Evolutionary conservation across 2,113 vertebrate genomes (phyloP).

Genomic region (Grammomys dolichurus): DNA sequence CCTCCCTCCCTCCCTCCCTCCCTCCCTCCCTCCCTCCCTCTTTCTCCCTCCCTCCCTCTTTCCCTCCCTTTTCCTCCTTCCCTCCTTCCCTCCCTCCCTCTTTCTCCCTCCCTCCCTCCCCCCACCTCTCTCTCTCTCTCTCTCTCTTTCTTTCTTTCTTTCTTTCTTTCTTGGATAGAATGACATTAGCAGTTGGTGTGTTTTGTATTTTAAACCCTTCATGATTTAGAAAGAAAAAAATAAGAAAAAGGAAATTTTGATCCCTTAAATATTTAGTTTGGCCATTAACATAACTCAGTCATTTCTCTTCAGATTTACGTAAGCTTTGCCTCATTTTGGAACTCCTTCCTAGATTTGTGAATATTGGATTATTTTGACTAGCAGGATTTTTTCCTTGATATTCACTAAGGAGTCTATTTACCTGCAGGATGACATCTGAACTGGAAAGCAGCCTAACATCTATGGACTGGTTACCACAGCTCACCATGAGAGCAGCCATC

Average conservation of each 20-base stretch:
- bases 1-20: not conserved
- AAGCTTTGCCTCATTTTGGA: constrained; percentile 80
- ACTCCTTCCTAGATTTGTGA: constrained; percentile 80
- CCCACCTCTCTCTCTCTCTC: not conserved
- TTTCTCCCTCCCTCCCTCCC: no score
- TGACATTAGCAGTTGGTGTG: constrained; percentile 25
- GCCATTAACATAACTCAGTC: constrained; percentile 76
- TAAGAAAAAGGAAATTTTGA: constrained; percentile 76
- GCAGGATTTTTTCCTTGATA: constrained; percentile 81
- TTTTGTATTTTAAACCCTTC: constrained; percentile 57
- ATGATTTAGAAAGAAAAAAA: constrained; percentile 59
- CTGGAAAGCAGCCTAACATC: constrained; percentile 97
- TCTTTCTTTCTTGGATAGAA: not conserved
- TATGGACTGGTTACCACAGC: constrained; percentile 97
- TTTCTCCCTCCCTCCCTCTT: not conserved
- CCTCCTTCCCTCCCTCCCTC: not conserved
- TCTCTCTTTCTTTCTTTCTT: not conserved
- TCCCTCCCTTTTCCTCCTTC: not conserved
- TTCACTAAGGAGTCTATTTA: constrained; percentile 83
- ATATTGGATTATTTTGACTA: constrained; percentile 82
- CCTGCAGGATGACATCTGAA: constrained; percentile 94
- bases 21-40: accelerated
- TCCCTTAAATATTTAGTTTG: constrained; percentile 72
- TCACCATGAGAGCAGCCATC: constrained; percentile 95
- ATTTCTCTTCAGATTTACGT: constrained; percentile 82